Conservation (phyloP, 2,888 invertebrate species). For the Dynastes tityus region DNA sequence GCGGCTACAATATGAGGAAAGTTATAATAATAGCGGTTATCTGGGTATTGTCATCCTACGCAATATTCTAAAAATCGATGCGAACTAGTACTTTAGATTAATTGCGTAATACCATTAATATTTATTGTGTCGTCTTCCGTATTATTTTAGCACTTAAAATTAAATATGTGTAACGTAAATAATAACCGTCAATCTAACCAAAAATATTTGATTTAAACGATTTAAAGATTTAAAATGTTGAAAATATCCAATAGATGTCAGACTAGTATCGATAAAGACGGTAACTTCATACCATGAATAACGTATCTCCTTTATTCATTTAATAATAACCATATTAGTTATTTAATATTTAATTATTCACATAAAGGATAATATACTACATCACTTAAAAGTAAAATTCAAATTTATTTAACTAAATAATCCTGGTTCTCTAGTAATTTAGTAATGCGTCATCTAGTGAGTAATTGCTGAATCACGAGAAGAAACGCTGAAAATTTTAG, state of each 20-base stretch:
- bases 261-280: not conserved
- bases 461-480: too few species aligned
- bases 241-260: not conserved
- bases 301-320: too few species aligned
- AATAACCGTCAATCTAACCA: constrained; percentile 26
- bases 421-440: too few species aligned
- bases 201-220: constrained; percentile 1
- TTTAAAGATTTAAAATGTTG: too few species aligned
- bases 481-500: too few species aligned
- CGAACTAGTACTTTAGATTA: not conserved
- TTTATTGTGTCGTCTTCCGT: not conserved
- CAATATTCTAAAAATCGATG: constrained; percentile 8
- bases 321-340: too few species aligned
- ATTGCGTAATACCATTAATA: constrained; percentile 9
- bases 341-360: too few species aligned
- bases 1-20: not conserved
- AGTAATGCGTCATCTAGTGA: too few species aligned
- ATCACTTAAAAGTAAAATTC: too few species aligned
- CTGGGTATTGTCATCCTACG: constrained; percentile 18
- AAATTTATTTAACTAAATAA: too few species aligned
- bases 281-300: not conserved
- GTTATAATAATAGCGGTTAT: constrained; percentile 7
- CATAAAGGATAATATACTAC: too few species aligned
- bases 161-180: constrained; percentile 4
- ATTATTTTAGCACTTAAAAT: not conserved